Evolutionary conservation across 2,113 vertebrate genomes (phyloP), one percentile per base, ranked within the genome.

Genomic region (Hypanus sabinus): DNA sequence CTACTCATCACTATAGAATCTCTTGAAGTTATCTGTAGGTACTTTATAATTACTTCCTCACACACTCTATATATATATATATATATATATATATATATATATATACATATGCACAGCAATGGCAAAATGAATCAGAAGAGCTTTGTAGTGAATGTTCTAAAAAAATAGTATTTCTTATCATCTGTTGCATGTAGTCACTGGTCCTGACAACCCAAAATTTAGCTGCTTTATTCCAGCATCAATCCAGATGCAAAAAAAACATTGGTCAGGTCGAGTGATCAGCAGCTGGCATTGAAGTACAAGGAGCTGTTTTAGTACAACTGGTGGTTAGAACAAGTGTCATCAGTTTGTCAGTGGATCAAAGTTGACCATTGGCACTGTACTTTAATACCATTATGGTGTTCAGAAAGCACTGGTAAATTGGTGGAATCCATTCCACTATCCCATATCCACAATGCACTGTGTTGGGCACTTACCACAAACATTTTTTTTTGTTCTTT

Each of bases 401-500:
- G 94, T 95, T 95, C 95, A 95, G 95, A 93, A 95, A 90, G 95
- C 94, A 95, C 95, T 95, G 83, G 90, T 94, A 94, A 95, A 90
- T 95, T 95, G 95, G 95, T 96, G 95, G 95, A 95, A 94, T 95
- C 95, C 95, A 95, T 94, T 95, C 94, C 95, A 87, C 95, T 96
- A 95, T 95, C 94, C 95, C 94, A 96, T 95, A 95, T 94, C 96
- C 94, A 95, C 95, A 95, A 96, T 96, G 96, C 96, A 96, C 95
- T 96, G 94, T 95, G 96, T 96, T 96, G 95, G 96, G 95, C 96
- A 96, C 96, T 96, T 96, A 95, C 95, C 96, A 96, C 95, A 96
- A 94, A 95, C 95, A 94, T 95, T 94, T 96, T 95, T 73, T 38
- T 71, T 75, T 79, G 27, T 46, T 94, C 76, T 94, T 96, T 96